Evolutionary conservation across 2,888 invertebrate genomes (phyloP).

Genomic region (Himalopsyche anomala): DNA sequence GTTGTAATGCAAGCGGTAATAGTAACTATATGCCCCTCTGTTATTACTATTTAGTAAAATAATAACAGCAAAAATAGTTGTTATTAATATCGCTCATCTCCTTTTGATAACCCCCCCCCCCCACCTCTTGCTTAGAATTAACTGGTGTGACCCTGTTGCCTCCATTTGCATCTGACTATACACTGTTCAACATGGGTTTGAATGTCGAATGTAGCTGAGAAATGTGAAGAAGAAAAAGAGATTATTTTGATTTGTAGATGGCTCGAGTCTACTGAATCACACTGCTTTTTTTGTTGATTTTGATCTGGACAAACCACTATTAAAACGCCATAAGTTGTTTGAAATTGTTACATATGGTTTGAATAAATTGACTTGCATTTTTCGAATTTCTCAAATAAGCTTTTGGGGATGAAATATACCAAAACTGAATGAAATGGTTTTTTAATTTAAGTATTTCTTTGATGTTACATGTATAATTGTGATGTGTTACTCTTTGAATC

Average conservation of each 20-base stretch:
- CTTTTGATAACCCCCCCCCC: not conserved
- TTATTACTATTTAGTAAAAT: not conserved
- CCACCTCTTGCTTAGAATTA: not conserved
- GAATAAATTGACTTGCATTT: too few species aligned
- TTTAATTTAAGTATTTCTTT: too few species aligned
- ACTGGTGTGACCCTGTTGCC: not conserved
- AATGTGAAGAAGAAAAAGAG: not conserved
- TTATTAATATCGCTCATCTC: not conserved
- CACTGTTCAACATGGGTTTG: not conserved
- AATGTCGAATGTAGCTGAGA: not conserved
- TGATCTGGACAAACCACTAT: too few species aligned
- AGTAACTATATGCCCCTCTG: not conserved
- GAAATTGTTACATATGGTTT: too few species aligned
- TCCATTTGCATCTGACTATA: not conserved
- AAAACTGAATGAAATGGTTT: too few species aligned
- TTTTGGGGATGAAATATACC: too few species aligned
- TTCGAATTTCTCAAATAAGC: too few species aligned
- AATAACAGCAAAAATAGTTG: not conserved
- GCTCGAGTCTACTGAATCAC: not conserved
- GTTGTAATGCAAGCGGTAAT: conserved; percentile 2
- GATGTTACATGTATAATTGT: too few species aligned
- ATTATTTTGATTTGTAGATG: not conserved
- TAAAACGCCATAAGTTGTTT: too few species aligned
- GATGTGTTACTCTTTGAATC: too few species aligned
- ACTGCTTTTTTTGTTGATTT: not conserved